phyloP scores from a whole-genome alignment of 2,797 vertebrate species.

The Gephyroberyx darwinii region DNA sequence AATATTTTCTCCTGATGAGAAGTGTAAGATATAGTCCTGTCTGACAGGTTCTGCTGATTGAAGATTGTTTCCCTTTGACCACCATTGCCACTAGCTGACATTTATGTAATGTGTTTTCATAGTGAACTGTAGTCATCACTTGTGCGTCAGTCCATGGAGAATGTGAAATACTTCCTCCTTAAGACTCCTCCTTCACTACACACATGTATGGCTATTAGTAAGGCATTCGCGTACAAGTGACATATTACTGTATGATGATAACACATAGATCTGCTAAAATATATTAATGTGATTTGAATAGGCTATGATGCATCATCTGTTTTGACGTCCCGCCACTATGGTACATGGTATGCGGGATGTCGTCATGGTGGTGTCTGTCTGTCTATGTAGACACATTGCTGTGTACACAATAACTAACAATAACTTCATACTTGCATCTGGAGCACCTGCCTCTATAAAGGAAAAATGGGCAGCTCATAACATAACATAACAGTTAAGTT shows the following conservation, averaged over 20 bases:
- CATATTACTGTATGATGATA: neutral
- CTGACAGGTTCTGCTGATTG: constrained; percentile 5
- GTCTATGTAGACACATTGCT: too few relatives aligned
- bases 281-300: too few relatives aligned
- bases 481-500: neutral
- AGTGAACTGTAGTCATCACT: neutral
- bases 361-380: too few relatives aligned
- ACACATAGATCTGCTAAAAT: neutral
- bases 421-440: too few relatives aligned
- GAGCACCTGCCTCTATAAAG: too few relatives aligned
- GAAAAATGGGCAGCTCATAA: too few relatives aligned
- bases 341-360: too few relatives aligned
- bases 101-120: constrained; percentile 8
- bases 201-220: neutral
- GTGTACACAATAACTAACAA: too few relatives aligned
- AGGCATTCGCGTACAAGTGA: neutral
- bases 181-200: neutral
- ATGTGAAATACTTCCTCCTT: neutral
- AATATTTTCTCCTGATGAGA: neutral
- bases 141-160: neutral
- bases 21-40: constrained; percentile 15
- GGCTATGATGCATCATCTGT: too few relatives aligned
- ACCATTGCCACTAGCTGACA: neutral
- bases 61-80: neutral
- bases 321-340: too few relatives aligned